phyloP scores from a whole-genome alignment of 2,113 vertebrate genomes.

The Megalops atlanticus region DNA sequence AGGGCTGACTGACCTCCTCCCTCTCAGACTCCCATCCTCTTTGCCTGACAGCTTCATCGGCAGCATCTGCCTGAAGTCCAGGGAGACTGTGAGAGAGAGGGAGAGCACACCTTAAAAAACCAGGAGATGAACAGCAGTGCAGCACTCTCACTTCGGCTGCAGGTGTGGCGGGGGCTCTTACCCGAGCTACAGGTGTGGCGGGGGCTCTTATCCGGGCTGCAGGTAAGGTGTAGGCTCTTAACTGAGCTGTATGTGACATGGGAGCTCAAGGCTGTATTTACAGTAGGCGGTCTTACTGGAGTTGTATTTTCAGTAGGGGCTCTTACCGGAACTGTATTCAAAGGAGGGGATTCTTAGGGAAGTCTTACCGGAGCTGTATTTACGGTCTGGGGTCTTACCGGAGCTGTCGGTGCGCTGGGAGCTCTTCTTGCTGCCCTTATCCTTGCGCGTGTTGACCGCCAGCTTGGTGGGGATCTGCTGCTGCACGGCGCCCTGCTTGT shows the following conservation, averaged over 20 bases:
- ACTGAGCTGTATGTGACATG: no score
- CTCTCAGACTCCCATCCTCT: conserved; percentile 72
- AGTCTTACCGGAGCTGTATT: neutral
- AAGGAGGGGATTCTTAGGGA: neutral
- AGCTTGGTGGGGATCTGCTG: conserved; percentile 95
- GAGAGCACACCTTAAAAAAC: neutral
- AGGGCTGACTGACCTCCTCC: conserved; percentile 62
- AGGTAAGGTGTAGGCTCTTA: no score
- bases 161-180: neutral
- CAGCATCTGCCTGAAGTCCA: conserved; percentile 78
- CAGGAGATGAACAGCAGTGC: conserved; percentile 24
- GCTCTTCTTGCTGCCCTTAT: conserved; percentile 73
- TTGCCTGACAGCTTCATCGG: conserved; percentile 69
- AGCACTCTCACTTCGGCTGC: neutral
- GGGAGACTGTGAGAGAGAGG: conserved; percentile 64
- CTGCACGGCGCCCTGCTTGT: conserved; percentile 75
- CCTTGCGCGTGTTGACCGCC: conserved; percentile 79
- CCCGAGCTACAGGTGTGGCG: no score
- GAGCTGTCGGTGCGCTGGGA: conserved; percentile 83
- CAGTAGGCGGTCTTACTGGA: no score
- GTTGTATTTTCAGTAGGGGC: no score
- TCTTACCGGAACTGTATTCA: neutral
- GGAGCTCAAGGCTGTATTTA: no score
- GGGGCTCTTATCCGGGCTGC: no score
- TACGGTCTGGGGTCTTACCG: conserved; percentile 61